These are phyloP conservation scores for Geotrypetes seraphini DNA, from an alignment of 2,797 vertebrate species.

Conservation along the genomic window DNA sequence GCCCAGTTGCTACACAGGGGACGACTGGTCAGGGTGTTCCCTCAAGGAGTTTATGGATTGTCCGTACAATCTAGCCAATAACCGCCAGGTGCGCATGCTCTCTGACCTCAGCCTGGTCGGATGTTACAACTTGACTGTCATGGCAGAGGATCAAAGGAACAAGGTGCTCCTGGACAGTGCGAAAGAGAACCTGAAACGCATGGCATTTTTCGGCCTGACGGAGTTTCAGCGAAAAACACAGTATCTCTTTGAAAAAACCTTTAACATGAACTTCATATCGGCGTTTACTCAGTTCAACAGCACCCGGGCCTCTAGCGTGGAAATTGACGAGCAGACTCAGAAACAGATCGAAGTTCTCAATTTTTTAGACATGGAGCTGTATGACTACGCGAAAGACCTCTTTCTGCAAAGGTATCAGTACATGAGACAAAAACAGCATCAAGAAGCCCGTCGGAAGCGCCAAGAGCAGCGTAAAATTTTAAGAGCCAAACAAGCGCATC, in stretches of 20 bases:
- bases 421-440: slow-evolving; percentile 84
- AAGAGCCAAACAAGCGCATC: slow-evolving; percentile 41
- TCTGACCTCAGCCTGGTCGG: slow-evolving; percentile 92
- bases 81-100: slow-evolving; percentile 93
- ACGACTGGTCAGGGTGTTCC: slow-evolving; percentile 92
- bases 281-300: slow-evolving; percentile 93
- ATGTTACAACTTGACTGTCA: slow-evolving; percentile 89
- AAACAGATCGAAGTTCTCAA: slow-evolving; percentile 78
- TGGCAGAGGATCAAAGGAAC: slow-evolving; percentile 82
- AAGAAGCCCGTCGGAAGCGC: slow-evolving; percentile 75
- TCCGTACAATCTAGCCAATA: slow-evolving; percentile 90
- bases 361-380: slow-evolving; percentile 86
- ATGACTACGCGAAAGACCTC: slow-evolving; percentile 89
- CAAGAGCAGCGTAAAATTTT: slow-evolving; percentile 80
- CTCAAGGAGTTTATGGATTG: slow-evolving; percentile 93
- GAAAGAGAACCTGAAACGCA: slow-evolving; percentile 83
- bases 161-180: slow-evolving; percentile 84
- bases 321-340: slow-evolving; percentile 74
- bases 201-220: slow-evolving; percentile 94
- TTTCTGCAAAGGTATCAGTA: slow-evolving; percentile 92
- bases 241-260: slow-evolving; percentile 92
- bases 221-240: slow-evolving; percentile 96
- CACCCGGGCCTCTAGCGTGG: slow-evolving; percentile 82
- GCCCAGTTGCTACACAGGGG: slow-evolving; percentile 85
- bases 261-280: slow-evolving; percentile 86